A percentile compares a stretch with the other conserved stretches of the same genome.
These are phyloP conservation scores for Alectoris magna DNA, from an alignment of 2,797 vertebrate species.

Conservation along the genomic window DNA sequence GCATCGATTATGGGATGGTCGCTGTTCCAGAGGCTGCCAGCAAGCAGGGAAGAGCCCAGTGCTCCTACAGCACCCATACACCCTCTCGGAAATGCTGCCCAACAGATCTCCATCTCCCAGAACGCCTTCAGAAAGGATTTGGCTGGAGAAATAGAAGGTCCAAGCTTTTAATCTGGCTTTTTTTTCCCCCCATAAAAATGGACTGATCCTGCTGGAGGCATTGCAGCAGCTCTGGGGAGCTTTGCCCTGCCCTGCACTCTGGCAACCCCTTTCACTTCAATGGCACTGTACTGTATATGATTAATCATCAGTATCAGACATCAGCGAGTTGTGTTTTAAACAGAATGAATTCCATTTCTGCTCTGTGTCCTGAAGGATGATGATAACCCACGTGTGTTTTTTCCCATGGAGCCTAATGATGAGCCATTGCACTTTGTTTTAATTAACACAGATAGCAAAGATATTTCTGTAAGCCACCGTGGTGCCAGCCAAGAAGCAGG, in stretches of 20 bases:
- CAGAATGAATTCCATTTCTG: conserved; percentile 47
- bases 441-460: conserved; percentile 69
- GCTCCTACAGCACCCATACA: rapidly evolving
- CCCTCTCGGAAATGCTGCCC: neutral
- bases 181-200: neutral
- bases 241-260: rapidly evolving
- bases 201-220: rapidly evolving
- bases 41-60: neutral
- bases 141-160: neutral
- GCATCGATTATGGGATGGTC: conserved; percentile 20
- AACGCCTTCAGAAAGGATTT: neutral
- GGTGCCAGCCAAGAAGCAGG: neutral
- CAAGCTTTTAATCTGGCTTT: rapidly evolving
- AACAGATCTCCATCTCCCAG: neutral
- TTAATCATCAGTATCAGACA: conserved; percentile 38
- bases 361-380: neutral
- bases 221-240: neutral
- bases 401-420: conserved; percentile 14
- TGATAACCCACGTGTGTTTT: conserved; percentile 26
- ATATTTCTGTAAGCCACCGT: conserved; percentile 48
- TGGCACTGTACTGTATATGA: neutral
- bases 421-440: conserved; percentile 54
- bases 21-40: neutral
- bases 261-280: neutral
- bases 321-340: conserved; percentile 34